These are phyloP conservation scores for Harpalus rubripes DNA, from an alignment of 2,888 invertebrate species.

Conservation along the genomic window DNA sequence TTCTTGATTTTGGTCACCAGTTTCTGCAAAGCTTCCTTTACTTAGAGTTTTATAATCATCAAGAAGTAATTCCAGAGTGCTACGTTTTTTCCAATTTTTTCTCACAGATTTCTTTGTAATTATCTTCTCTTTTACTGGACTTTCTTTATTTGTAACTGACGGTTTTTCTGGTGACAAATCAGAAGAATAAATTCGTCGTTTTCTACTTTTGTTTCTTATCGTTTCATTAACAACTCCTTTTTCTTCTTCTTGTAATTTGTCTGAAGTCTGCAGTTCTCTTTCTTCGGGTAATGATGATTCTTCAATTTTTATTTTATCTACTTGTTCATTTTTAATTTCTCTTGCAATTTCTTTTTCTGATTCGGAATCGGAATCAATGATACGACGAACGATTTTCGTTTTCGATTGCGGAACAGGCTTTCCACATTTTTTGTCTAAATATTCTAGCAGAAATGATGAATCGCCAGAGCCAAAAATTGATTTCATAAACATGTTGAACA, in stretches of 20 bases:
- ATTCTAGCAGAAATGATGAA: conserved; percentile 73
- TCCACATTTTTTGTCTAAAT: conserved; percentile 77
- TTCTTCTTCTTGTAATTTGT: conserved; percentile 62
- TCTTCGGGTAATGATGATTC: not conserved
- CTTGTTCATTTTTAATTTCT: conserved; percentile 61
- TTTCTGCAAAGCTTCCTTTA: conserved; percentile 82
- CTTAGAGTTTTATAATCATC: conserved; percentile 85
- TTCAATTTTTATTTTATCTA: conserved; percentile 64
- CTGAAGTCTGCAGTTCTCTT: conserved; percentile 49
- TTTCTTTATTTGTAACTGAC: conserved; percentile 56
- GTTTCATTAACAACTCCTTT: conserved; percentile 68
- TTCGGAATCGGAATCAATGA: conserved; percentile 80
- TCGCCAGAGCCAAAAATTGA: conserved; percentile 73
- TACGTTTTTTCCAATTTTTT: conserved; percentile 71
- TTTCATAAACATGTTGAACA: conserved; percentile 73
- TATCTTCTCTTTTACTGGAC: not conserved
- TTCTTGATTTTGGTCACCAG: conserved; percentile 79
- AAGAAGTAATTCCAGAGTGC: conserved; percentile 83
- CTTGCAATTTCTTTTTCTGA: conserved; percentile 74
- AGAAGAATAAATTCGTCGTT: conserved; percentile 30
- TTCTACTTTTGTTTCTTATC: too few relatives aligned
- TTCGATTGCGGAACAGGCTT: conserved; percentile 78
- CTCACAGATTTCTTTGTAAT: conserved; percentile 26
- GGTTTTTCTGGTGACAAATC: conserved; percentile 65
- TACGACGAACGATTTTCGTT: conserved; percentile 80